These are phyloP conservation scores for Mohoua ochrocephala DNA, from an alignment of 2,113 vertebrate genomes.

Conservation along the genomic window DNA sequence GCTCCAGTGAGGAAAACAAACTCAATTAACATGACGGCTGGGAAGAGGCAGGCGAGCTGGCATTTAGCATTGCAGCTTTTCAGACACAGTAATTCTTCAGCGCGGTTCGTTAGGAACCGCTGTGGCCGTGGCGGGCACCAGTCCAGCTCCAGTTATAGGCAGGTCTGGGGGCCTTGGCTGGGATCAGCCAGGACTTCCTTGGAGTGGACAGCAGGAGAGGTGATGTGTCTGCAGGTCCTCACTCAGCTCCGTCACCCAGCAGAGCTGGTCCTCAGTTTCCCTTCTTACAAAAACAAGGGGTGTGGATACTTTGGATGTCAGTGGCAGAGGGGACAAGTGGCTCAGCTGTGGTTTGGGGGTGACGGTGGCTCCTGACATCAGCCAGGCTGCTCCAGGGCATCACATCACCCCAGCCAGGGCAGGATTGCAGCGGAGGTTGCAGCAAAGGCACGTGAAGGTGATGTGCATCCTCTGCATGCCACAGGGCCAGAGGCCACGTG, in stretches of 20 bases:
- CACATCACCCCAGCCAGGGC: rapidly evolving
- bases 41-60: conserved; percentile 15
- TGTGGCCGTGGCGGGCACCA: background rate
- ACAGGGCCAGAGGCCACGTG: background rate
- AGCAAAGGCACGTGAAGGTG: background rate
- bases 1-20: background rate
- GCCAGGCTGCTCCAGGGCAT: background rate
- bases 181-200: background rate
- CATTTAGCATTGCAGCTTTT: conserved; percentile 13
- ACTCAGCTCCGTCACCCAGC: background rate
- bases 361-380: background rate
- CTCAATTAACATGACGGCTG: conserved; percentile 37
- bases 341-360: background rate
- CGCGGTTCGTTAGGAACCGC: background rate
- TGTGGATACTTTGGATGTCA: background rate
- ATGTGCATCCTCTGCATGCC: background rate
- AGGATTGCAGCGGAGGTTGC: background rate
- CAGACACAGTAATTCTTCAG: background rate
- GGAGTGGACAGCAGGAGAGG: background rate
- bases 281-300: background rate
- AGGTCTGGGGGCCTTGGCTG: background rate
- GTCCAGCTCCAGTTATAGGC: background rate
- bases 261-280: background rate
- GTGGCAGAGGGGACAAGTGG: background rate
- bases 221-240: background rate